Conservation (phyloP, 2,113 vertebrate genomes). For the Turdus rufiventris region DNA sequence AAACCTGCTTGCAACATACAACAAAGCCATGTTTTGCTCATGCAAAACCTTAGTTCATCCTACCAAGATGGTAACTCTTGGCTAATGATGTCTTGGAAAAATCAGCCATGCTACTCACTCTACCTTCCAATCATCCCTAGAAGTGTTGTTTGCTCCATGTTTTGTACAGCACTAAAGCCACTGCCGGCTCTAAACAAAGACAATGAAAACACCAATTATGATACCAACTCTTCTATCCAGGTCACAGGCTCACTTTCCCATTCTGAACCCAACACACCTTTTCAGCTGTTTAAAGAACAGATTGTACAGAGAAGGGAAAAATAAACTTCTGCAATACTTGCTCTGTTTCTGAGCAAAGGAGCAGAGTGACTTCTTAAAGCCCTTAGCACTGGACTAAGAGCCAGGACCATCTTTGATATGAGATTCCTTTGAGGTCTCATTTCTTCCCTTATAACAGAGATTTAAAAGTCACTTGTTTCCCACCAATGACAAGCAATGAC, state of each 20-base stretch:
- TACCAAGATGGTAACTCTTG: neutral
- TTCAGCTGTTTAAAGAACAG: neutral
- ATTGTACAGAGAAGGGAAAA: neutral
- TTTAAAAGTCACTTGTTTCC: slow-evolving; percentile 18
- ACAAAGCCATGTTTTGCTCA: neutral
- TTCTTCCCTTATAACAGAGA: neutral
- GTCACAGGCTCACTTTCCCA: neutral
- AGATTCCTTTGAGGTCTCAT: slow-evolving; percentile 12
- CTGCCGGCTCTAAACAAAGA: neutral
- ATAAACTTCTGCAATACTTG: neutral
- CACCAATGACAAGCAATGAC: neutral
- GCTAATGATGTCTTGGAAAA: neutral
- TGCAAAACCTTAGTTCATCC: neutral
- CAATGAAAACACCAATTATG: neutral
- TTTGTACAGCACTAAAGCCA: neutral
- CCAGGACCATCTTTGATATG: neutral
- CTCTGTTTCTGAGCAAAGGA: neutral
- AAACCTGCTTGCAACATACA: neutral
- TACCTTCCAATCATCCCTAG: neutral
- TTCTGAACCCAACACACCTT: neutral
- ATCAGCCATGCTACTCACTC: neutral
- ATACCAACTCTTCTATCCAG: neutral
- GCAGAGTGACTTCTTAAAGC: neutral
- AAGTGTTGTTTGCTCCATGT: neutral
- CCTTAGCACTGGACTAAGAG: neutral